Base-by-base conservation (phyloP, 2,888 invertebrate genomes). In the Cotesia congregata region DNA sequence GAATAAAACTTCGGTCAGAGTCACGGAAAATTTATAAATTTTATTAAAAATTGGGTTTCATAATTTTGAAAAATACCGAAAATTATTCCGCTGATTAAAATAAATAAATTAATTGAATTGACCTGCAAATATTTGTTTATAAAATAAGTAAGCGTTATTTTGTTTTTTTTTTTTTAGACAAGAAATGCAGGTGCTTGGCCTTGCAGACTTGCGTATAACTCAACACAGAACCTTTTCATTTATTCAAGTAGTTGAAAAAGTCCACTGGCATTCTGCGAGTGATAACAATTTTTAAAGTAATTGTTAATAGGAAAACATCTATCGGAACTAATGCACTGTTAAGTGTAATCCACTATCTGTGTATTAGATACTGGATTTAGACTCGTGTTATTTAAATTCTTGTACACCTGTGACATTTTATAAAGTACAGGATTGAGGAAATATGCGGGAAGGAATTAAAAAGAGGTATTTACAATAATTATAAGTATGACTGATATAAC, bases 371-470 rank as follows among this genome's bases (percentile, higher is more conserved):
- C 50, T 50, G 50, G 50, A 50, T 50, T 50, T 50, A 50, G 50
- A 50, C 50, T 50, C 50, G 50, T 50, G 50, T 50, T 50, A 50
- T 50, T 87, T 86, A 83, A 83, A 85, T 85, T 84, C 87, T 87
- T 85, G 86, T 86, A 86, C 87, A 88, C 87, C 87, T 87, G 88
- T 87, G 88, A 89, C 89, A 88, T 89, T 88, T 88, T 88, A 88
- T 88, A 88, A 88, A 87, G 86, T 85, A 84, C 81, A 82, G 79
- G 75, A 75, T 80, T 59, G 17, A n/a, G 39, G 1, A 65, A 59
- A 64, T 64, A 12, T 40, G 39, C 39, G 61, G 9, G 61, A 9
- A 68, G 7, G 17, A 41, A 40, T 15, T 38, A 68, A n/a, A 15
- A 68, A 15, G 15, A 68, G n/a, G 7, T 15, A 68, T 72, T 65